These are phyloP conservation scores for Holothuria leucospilota DNA, from an alignment of 53 echinoderm and acorn worm genomes.

Conservation along the genomic window DNA sequence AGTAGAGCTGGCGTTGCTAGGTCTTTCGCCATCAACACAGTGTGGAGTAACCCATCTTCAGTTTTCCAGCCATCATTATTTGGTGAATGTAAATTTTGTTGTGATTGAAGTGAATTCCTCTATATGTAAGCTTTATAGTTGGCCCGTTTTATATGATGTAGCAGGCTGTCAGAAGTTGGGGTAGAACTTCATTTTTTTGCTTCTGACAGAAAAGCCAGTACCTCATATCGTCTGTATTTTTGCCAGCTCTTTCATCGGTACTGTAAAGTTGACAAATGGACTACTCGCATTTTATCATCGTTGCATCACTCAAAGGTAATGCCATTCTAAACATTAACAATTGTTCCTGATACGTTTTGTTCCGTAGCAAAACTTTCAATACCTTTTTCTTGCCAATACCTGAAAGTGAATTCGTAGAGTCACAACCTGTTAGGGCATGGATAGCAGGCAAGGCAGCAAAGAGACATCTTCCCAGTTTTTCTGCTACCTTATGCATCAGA, in stretches of 20 bases:
- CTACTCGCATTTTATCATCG: neutral
- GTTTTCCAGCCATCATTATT: no score
- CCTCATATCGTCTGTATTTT: neutral
- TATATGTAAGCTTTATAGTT: neutral
- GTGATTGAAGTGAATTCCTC: neutral
- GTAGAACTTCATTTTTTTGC: neutral
- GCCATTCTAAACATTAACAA: neutral
- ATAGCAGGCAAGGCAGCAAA: constrained; percentile 1
- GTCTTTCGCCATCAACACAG: no score
- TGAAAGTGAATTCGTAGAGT: neutral
- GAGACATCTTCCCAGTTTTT: neutral
- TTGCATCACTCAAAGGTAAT: neutral
- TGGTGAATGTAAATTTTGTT: neutral
- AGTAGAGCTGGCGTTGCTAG: constrained; percentile 11
- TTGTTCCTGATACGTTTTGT: neutral
- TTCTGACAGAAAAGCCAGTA: constrained; percentile 25
- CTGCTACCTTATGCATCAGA: neutral
- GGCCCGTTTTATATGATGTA: neutral
- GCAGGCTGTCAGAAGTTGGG: constrained; percentile 33
- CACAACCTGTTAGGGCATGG: constrained; percentile 6
- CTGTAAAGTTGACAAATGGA: no score
- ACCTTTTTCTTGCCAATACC: neutral
- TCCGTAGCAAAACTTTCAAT: neutral
- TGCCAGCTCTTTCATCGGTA: constrained; percentile 12
- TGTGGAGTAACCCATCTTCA: no score